Percentiles rank a stretch among this genome's conserved stretches.
Conservation (phyloP, 1,140 invertebrate genomes). For the Macrotrachela quadricornifera region DNA sequence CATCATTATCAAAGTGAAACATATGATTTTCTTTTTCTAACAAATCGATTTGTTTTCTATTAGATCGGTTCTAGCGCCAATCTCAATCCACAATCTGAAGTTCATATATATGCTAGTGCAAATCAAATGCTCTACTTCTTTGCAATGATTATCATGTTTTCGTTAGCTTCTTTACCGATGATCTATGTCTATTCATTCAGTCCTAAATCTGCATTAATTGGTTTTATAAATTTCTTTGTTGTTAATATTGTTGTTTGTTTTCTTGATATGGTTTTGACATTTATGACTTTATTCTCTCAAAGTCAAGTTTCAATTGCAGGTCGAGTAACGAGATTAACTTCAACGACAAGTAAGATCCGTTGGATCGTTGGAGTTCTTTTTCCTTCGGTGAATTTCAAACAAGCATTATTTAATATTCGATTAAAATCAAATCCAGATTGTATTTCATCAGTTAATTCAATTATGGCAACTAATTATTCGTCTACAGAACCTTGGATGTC, state of each 20-base stretch:
- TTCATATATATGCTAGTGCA: too few relatives aligned
- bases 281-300: neutral
- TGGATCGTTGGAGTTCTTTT: neutral
- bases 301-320: neutral
- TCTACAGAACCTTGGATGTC: neutral
- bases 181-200: slow-evolving; percentile 2
- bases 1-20: too few relatives aligned
- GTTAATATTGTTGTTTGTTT: neutral
- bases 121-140: too few relatives aligned
- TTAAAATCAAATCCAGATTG: neutral
- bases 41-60: too few relatives aligned
- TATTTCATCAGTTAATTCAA: neutral
- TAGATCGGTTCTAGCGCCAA: too few relatives aligned
- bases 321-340: neutral
- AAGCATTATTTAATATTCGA: neutral
- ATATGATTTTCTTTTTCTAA: too few relatives aligned
- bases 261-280: neutral
- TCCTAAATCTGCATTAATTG: slow-evolving; percentile 2
- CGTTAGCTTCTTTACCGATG: neutral
- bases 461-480: too few relatives aligned
- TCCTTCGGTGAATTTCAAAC: neutral
- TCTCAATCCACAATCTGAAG: too few relatives aligned
- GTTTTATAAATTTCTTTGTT: slow-evolving; percentile 2
- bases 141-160: too few relatives aligned
- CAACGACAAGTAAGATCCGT: neutral